Conservation (phyloP, 2,888 invertebrate species). For the Tetrapedia diversipes region DNA sequence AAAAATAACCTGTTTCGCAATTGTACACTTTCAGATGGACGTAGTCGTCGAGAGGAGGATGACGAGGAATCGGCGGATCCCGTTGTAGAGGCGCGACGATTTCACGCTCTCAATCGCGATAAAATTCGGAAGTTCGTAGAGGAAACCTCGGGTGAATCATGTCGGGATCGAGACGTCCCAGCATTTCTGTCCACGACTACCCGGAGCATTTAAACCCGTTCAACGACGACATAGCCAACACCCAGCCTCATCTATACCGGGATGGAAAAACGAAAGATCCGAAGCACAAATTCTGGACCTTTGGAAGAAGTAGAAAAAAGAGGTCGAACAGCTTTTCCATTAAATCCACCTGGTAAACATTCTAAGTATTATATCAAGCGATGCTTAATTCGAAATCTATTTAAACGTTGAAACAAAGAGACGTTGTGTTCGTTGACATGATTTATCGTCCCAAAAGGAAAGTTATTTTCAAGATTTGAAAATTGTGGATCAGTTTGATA, state of each 20-base stretch:
- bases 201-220: conserved; percentile 91
- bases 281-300: conserved; percentile 79
- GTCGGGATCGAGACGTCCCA: conserved; percentile 83
- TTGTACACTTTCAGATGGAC: conserved; percentile 25
- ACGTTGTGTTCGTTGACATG: not conserved
- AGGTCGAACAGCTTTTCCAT: conserved; percentile 86
- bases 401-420: no score
- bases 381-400: no score
- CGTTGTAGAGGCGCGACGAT: conserved; percentile 33
- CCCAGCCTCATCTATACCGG: conserved; percentile 55
- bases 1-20: not conserved
- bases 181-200: conserved; percentile 87
- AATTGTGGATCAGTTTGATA: no score
- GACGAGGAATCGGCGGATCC: conserved; percentile 50
- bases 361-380: no score
- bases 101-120: conserved; percentile 24
- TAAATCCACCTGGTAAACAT: conserved; percentile 67
- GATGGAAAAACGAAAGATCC: conserved; percentile 74
- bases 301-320: conserved; percentile 83
- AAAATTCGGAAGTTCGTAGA: conserved; percentile 17
- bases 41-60: conserved; percentile 17
- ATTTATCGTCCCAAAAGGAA: no score
- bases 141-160: conserved; percentile 56
- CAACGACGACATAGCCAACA: conserved; percentile 84
- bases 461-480: no score